phyloP scores from a whole-genome alignment of 2,113 vertebrate genomes.

The Mola mola region DNA sequence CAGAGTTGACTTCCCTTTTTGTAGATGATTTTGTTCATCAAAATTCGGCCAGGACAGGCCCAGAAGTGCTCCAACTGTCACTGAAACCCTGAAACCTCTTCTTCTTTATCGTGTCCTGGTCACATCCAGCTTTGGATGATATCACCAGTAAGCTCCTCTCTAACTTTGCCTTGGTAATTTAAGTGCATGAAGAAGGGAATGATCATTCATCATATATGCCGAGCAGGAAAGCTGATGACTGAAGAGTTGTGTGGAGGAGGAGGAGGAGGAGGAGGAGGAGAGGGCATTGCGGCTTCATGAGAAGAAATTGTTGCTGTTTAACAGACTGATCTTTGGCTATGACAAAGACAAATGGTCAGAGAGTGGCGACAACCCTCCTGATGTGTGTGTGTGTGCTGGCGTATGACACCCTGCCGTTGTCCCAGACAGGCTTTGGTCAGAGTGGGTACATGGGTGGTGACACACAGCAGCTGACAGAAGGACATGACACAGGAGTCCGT shows the following conservation, averaged over 20 bases:
- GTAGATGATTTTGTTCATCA: no score
- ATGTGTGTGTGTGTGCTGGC: slow-evolving; percentile 42
- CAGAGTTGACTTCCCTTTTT: no score
- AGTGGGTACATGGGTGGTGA: slow-evolving; percentile 72
- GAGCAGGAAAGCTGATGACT: slow-evolving; percentile 10
- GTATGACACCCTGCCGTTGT: slow-evolving; percentile 37
- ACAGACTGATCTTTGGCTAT: slow-evolving; percentile 41
- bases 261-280: background rate
- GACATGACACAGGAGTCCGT: slow-evolving; percentile 78
- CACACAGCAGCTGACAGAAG: slow-evolving; percentile 79
- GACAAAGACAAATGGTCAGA: slow-evolving; percentile 68
- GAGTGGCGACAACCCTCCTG: slow-evolving; percentile 64
- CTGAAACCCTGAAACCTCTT: no score
- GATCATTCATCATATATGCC: no score
- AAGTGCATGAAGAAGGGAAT: no score
- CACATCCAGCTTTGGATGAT: no score
- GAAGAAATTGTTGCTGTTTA: slow-evolving; percentile 13
- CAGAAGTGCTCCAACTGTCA: no score
- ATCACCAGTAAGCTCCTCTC: no score
- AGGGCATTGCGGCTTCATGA: slow-evolving; percentile 5
- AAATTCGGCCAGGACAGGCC: no score
- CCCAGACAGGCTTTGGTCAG: slow-evolving; percentile 77
- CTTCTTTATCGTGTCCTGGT: no score
- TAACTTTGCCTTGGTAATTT: no score
- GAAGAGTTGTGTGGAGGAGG: background rate